Evolutionary conservation across 2,113 vertebrate species (phyloP).

Genomic region (Picathartes gymnocephalus): DNA sequence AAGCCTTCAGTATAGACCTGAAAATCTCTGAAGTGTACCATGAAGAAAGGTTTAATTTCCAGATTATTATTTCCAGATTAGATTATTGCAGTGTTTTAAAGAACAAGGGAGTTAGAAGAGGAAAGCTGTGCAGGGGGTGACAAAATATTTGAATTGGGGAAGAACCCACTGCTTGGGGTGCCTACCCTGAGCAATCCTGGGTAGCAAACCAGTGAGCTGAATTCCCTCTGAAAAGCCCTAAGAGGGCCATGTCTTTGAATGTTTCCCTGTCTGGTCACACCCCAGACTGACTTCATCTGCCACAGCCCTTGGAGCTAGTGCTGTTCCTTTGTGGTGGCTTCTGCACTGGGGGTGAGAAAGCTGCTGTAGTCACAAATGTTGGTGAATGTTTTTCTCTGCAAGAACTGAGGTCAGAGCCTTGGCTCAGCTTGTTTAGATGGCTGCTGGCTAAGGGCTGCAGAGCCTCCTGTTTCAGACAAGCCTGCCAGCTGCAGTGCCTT

Average conservation of each 20-base stretch:
- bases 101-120: background rate
- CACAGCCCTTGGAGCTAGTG: background rate
- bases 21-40: background rate
- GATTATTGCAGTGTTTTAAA: background rate
- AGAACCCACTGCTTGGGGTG: background rate
- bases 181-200: background rate
- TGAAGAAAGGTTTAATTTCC: background rate
- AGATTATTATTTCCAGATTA: too few species aligned
- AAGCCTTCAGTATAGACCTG: background rate
- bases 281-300: background rate
- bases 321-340: background rate
- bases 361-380: background rate
- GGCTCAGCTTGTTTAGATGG: background rate
- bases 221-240: background rate
- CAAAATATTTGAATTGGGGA: background rate
- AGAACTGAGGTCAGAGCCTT: background rate
- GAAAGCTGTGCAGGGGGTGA: background rate
- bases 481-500: background rate
- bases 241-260: rapidly evolving
- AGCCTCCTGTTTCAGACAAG: background rate
- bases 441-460: background rate
- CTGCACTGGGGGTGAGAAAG: background rate
- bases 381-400: background rate
- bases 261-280: background rate
- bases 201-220: background rate